Percentiles rank a stretch among this genome's conserved stretches.
phyloP scores from a whole-genome alignment of 2,797 vertebrate species.

The Labroides dimidiatus region DNA sequence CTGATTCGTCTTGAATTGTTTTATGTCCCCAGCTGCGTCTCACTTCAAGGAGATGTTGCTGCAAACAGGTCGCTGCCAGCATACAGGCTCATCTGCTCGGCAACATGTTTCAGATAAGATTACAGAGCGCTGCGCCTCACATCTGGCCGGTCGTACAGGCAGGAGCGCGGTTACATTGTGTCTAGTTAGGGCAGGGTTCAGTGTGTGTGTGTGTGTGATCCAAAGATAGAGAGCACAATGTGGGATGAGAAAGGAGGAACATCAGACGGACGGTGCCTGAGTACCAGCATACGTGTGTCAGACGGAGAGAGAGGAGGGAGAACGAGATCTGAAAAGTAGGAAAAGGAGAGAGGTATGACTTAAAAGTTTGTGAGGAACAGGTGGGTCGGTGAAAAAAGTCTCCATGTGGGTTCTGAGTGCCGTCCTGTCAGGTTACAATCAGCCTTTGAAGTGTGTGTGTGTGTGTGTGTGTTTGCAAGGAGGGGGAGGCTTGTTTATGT shows the following conservation, averaged over 20 bases:
- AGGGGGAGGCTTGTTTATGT: slow-evolving; percentile 76
- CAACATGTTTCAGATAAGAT: slow-evolving; percentile 71
- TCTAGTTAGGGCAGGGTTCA: slow-evolving; percentile 54
- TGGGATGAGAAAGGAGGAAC: slow-evolving; percentile 55
- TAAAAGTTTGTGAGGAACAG: slow-evolving; percentile 71
- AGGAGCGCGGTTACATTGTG: slow-evolving; percentile 59
- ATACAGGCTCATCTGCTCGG: slow-evolving; percentile 61
- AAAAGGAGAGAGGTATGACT: slow-evolving; percentile 33
- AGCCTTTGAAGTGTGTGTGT: slow-evolving; percentile 77
- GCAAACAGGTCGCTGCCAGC: slow-evolving; percentile 49
- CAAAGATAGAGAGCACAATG: slow-evolving; percentile 66
- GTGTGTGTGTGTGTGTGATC: slow-evolving; percentile 50
- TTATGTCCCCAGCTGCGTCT: slow-evolving; percentile 57
- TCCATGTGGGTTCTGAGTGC: slow-evolving; percentile 73
- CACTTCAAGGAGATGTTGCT: slow-evolving; percentile 55
- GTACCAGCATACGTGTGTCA: slow-evolving; percentile 73
- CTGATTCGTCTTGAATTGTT: slow-evolving; percentile 38
- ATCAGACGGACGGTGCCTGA: slow-evolving; percentile 65
- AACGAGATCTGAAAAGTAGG: slow-evolving; percentile 32
- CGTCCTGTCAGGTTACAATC: slow-evolving; percentile 69
- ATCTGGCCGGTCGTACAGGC: slow-evolving; percentile 49
- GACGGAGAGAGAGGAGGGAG: slow-evolving; percentile 12
- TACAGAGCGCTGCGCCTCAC: slow-evolving; percentile 51
- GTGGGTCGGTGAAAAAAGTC: slow-evolving; percentile 62
- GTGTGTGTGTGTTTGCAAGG: slow-evolving; percentile 54